phyloP scores from a whole-genome alignment of 2,888 invertebrate species.

The Steinernema carpocapsae region DNA sequence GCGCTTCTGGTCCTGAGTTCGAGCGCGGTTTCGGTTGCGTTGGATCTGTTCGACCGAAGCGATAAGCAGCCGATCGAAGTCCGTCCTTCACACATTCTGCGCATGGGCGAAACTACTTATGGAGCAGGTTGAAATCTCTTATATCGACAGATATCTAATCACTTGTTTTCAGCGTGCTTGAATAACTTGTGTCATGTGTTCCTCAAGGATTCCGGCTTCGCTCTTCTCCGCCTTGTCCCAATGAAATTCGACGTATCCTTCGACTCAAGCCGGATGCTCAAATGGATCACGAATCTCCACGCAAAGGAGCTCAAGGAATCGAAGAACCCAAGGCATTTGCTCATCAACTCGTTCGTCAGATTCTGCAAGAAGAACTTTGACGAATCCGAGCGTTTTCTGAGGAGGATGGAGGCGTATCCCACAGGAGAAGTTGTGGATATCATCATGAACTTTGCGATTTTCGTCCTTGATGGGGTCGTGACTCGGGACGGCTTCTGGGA shows the following conservation, averaged over 20 bases:
- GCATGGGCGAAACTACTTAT: background rate
- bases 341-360: background rate
- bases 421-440: background rate
- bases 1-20: background rate
- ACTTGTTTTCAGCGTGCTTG: background rate
- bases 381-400: background rate
- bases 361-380: background rate
- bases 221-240: background rate
- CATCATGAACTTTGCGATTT: background rate
- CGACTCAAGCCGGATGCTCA: background rate
- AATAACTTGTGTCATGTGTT: background rate
- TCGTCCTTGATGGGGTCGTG: background rate
- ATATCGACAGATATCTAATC: background rate
- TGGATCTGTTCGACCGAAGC: too few species aligned
- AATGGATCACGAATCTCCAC: background rate
- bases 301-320: background rate
- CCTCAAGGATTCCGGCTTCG: background rate
- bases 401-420: background rate
- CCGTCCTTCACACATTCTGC: background rate
- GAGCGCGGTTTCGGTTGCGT: background rate
- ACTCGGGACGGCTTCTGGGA: background rate
- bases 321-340: background rate
- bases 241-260: constrained; percentile 15
- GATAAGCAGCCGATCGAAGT: background rate
- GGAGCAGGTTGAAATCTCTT: constrained; percentile 1